Percentiles rank a stretch among this genome's conserved stretches.
Evolutionary conservation across 2,113 vertebrate genomes (phyloP).

Genomic region (Peromyscus leucopus): DNA sequence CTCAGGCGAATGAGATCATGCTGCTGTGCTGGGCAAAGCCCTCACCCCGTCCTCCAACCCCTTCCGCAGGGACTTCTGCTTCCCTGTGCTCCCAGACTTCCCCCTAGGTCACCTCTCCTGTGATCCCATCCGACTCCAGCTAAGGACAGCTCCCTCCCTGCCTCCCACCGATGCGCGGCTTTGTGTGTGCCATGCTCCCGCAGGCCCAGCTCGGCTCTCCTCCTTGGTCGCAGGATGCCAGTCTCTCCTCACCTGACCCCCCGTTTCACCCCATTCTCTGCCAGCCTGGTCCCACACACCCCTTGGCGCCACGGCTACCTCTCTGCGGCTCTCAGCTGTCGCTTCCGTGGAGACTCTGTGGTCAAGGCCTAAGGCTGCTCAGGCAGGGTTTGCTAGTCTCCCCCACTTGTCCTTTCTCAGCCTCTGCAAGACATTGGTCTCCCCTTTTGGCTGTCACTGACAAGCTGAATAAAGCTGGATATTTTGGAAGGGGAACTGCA

Average conservation of each 20-base stretch:
- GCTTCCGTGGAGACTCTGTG: neutral
- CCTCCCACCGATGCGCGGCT: neutral
- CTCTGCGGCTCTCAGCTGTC: neutral
- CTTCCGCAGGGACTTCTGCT: neutral
- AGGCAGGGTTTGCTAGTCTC: conserved; percentile 45
- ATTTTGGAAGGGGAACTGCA: conserved; percentile 80
- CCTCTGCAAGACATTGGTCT: conserved; percentile 64
- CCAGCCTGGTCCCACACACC: neutral
- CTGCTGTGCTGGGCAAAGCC: neutral
- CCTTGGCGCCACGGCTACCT: neutral
- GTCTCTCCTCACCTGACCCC: neutral
- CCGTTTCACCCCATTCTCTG: neutral
- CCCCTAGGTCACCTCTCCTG: neutral
- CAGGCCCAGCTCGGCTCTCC: neutral
- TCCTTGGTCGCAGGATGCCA: neutral
- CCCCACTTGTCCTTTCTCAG: conserved; percentile 76
- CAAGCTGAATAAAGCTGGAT: conserved; percentile 74
- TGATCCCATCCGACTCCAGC: neutral
- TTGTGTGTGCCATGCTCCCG: neutral
- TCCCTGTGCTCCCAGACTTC: neutral
- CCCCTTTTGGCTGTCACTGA: conserved; percentile 69
- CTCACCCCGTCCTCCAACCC: neutral
- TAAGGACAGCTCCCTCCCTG: neutral
- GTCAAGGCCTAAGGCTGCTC: neutral
- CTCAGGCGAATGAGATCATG: neutral